Evolutionary conservation across 2,888 invertebrate species (phyloP), one percentile per base, ranked within the genome.

Genomic region (Plebejus anna): DNA sequence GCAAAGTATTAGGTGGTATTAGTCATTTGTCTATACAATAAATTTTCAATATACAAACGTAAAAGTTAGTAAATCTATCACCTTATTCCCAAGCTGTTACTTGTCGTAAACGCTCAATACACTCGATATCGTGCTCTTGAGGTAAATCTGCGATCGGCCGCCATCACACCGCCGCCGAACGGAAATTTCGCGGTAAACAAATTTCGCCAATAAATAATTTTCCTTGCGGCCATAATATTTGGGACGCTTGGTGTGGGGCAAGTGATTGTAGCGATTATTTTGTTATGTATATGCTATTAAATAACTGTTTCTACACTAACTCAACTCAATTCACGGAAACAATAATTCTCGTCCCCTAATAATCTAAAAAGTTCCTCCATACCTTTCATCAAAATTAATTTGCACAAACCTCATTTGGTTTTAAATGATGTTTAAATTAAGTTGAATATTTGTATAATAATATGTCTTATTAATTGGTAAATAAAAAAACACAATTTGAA

Each of bases 91-190:
- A 32, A 36, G 32, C 5, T 32, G 13, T 66, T 1, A 36, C 13
- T 66, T 66, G 28, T 13, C 32, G 32, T 66, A 66, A 32, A 13
- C 32, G 11, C 61, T 28, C 61, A 22, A 61, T 61, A 61, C 22
- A 28, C 22, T 28, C 61, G 28, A 22, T 61, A 61, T 61, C 1
- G 66, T 66, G 61, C 32, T 32, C 32, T 1, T 32, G 36, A 32
- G 32, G 13, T 36, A 66, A 36, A 32, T 66, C 79, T 82, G 85
- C 84, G 83, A 82, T 76, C 81, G 79, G 78, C 81, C 80, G 82
- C 82, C 81, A 83, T 83, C 82, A 76, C 79, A 78, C 79, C 79
- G 78, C 79, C 79, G 76, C 51, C 32, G 77, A 78, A 75, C 76
- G 79, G 79, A 78, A 79, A 80, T 79, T 80, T 77, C 76, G 78